Conservation (phyloP, 2,888 invertebrate species). For the Cerceris ruficornis region DNA sequence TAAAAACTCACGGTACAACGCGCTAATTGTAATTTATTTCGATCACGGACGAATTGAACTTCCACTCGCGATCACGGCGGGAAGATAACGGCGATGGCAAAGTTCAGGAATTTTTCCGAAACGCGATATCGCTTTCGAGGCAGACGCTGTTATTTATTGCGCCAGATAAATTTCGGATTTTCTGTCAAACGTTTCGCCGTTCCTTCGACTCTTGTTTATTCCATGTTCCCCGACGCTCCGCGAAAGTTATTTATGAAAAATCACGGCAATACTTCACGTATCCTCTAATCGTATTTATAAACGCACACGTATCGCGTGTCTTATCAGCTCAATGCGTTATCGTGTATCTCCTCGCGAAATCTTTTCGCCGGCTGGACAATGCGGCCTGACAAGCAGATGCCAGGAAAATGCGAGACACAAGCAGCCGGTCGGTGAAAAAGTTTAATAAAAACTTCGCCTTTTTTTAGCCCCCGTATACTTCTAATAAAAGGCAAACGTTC, state of each 20-base stretch:
- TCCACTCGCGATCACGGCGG: no score
- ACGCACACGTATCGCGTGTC: neutral
- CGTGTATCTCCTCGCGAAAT: neutral
- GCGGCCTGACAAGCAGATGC: constrained; percentile 56
- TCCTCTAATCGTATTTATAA: neutral
- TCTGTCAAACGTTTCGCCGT: neutral
- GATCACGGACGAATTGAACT: neutral
- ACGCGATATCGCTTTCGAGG: constrained; percentile 1
- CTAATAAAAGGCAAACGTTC: constrained; percentile 75
- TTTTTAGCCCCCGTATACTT: constrained; percentile 48
- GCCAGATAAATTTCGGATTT: neutral
- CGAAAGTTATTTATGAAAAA: neutral
- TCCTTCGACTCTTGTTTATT: neutral
- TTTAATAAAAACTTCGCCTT: constrained; percentile 58
- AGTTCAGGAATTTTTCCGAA: constrained; percentile 1
- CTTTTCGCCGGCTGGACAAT: constrained; percentile 9
- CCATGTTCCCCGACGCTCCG: neutral
- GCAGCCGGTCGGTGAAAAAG: constrained; percentile 53
- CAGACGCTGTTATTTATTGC: neutral
- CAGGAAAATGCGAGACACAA: constrained; percentile 18
- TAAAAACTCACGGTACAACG: neutral
- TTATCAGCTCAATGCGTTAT: constrained; percentile 5
- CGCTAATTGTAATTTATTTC: neutral
- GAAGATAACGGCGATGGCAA: constrained; percentile 6
- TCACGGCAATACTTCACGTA: no score